Percentiles rank a stretch among this genome's conserved stretches.
Conservation (phyloP, 2,888 invertebrate species). For the Anagyrus pseudococci region DNA sequence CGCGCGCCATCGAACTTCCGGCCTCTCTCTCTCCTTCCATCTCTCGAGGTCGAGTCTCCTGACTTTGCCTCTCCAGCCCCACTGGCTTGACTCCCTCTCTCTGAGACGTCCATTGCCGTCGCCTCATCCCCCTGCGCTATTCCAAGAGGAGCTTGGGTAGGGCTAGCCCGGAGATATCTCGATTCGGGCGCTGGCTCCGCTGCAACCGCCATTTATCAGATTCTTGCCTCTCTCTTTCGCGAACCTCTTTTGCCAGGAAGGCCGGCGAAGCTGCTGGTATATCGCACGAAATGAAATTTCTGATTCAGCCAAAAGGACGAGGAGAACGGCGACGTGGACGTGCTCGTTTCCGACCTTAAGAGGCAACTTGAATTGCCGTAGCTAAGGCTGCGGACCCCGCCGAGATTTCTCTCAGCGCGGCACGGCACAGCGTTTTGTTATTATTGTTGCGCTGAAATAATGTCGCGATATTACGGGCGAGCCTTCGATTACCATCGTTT, state of each 20-base stretch:
- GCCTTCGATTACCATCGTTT: neutral
- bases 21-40: conserved; percentile 26
- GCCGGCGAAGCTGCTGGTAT: neutral
- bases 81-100: no score
- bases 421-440: neutral
- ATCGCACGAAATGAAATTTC: conserved; percentile 31
- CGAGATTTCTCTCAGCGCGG: conserved; percentile 1
- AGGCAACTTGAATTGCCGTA: neutral
- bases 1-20: conserved; percentile 47
- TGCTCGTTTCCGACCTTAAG: conserved; percentile 18
- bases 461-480: no score
- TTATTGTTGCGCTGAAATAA: conserved; percentile 10
- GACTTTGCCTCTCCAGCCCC: no score
- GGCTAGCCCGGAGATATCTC: conserved; percentile 6
- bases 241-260: neutral
- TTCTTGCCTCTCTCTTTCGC: conserved; percentile 3
- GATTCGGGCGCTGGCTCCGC: conserved; percentile 8
- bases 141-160: no score
- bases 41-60: conserved; percentile 27
- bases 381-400: neutral
- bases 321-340: neutral
- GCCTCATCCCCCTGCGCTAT: no score
- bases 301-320: conserved; percentile 30
- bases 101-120: no score
- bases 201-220: conserved; percentile 25